Evolutionary conservation across 2,888 invertebrate genomes (phyloP), one percentile per base, ranked within the genome.

Genomic region (Mythimna lalbum): DNA sequence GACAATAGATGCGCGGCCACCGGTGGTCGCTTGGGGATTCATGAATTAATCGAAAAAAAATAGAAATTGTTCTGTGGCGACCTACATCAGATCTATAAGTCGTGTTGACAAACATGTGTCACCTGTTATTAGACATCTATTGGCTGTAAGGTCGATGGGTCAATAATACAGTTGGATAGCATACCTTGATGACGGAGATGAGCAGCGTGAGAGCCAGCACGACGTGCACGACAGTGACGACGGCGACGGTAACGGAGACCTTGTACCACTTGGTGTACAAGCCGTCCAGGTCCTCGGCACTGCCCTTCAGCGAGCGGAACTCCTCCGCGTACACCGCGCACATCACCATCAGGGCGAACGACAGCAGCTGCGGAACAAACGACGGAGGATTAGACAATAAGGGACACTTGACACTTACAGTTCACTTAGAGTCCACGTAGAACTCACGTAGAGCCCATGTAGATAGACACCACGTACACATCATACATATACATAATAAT

Each of bases 151-250:
- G n/a, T n/a, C n/a, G n/a, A n/a, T n/a, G n/a, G n/a, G n/a, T n/a
- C n/a, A n/a, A 43, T 43, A 14, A 39, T 14, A 39, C 10, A 39
- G 12, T 14, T 39, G 3, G 10, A 7, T 39, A 14, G 39, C 27
- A 69, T 50, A 95, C 95, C 91, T 90, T 92, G 33, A 76, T 84
- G 0, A 87, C 87, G 0, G 92, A 92, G 72, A 78, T 69, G 7
- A 95, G 57, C 9, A 95, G 87, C 1, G 86, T 82, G n/a, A 65
- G 0, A 0, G 95, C 95, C 7, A 95, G 87, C 23, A 91, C 50
- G 1, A 93, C 87, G 67, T 95, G 95, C 14, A 90, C 89, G 0
- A 87, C 82, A 55, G 90, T 88, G 61, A 90, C 63, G 1, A 88
- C 85, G 1, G 92, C 90, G 43, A 90, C 83, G 19, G 77, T 71